Evolutionary conservation across 2,113 vertebrate species (phyloP).

Genomic region (zebrafish (Danio rerio)): GRCz12tu NC_133190.1:6112501-6113000

Average conservation of each 20-base stretch:
- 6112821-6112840: constrained; percentile 94
- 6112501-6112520: no score
- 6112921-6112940: background rate
- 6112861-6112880: constrained; percentile 93
- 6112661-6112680: constrained; percentile 92
- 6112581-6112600: background rate
- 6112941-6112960: background rate
- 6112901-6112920: background rate
- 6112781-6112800: constrained; percentile 97
- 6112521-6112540: no score
- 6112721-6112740: no score
- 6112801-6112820: constrained; percentile 90
- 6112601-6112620: background rate
- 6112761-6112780: constrained; percentile 88
- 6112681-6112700: constrained; percentile 88
- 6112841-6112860: constrained; percentile 99
- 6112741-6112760: background rate
- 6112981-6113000: constrained; percentile 66
- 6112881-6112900: constrained; percentile 67
- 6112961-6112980: background rate
- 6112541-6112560: no score
- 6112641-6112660: constrained; percentile 97
- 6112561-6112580: no score
- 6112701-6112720: background rate
- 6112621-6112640: constrained; percentile 90